Base-by-base conservation (phyloP, 2,888 invertebrate species). In the Chrysomela aeneicollis region DNA sequence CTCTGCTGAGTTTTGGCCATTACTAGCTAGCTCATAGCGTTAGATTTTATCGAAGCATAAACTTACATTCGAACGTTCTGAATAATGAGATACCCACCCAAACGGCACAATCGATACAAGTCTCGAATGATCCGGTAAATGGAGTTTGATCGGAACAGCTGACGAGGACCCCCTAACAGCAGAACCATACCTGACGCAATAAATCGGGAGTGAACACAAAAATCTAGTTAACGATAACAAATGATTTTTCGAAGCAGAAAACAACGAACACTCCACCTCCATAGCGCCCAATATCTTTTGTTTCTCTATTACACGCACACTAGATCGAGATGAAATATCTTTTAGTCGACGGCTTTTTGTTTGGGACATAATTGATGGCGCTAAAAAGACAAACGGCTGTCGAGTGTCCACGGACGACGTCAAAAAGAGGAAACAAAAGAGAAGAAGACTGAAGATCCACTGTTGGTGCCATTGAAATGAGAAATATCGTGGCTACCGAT, bases 221-320 rank as follows among this genome's bases (percentile, higher is more conserved):
- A n/a, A 42, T 42, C 42, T n/a, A 42, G 15, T 42, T 15, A 15
- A 8, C 15, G n/a, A 42, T 42, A 42, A 42, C 42, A 42, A 42
- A 42, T 15, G 15, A 42, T 42, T 42, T 42, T 42, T 6, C 42
- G 15, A 42, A 35, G 10, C 15, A 42, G 32, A 4, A 9, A 35
- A 9, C 6, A 10, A 35, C 32, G 4, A 35, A 9, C 32, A 35
- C 32, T 35, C 32, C 32, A 35, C 32, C 32, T 35, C 3, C 6
- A 26, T 6, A 6, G 10, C 35, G 26, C 35, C 12, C 35, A 6
- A 9, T 2, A 9, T 5, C 32, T 10, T 42, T 42, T 42, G 42
- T 42, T 42, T 42, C 42, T 42, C 42, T 15, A 42, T 42, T 42
- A 42, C 42, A 42, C 42, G 42, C 42, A 42, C 42, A 15, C 42